Evolutionary conservation across 2,888 invertebrate species (phyloP).

Genomic region (Lepas anatifera): DNA sequence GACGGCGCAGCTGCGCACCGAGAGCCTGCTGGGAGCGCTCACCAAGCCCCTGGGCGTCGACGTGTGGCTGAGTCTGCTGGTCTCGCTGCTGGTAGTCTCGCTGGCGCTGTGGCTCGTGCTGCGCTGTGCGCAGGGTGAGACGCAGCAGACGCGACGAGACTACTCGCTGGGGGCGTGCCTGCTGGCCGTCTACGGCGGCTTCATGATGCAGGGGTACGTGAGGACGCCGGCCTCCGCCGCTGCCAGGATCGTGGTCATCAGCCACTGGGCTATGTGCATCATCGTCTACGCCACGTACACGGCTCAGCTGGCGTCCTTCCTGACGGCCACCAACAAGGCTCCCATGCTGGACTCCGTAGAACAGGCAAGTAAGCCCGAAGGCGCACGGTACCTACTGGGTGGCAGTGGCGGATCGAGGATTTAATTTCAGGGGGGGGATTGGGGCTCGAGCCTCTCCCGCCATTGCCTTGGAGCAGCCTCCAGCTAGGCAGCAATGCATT

Average conservation of each 20-base stretch:
- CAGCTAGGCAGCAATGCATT: too few relatives aligned
- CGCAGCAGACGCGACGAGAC: neutral
- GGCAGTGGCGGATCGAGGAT: too few relatives aligned
- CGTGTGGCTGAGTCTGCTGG: slow-evolving; percentile 1
- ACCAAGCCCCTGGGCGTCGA: slow-evolving; percentile 1
- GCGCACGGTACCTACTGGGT: too few relatives aligned
- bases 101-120: slow-evolving; percentile 5
- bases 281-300: slow-evolving; percentile 10
- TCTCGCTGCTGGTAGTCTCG: neutral
- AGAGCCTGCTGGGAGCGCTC: slow-evolving; percentile 3
- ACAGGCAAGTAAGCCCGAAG: neutral
- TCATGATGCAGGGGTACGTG: slow-evolving; percentile 11
- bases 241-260: neutral
- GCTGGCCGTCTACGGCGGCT: slow-evolving; percentile 3
- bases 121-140: neutral
- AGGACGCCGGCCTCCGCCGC: neutral
- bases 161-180: neutral
- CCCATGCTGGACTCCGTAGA: neutral
- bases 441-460: too few relatives aligned
- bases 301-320: neutral
- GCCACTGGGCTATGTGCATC: slow-evolving; percentile 11
- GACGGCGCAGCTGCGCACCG: neutral
- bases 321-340: neutral
- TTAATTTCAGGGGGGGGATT: too few relatives aligned
- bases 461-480: too few relatives aligned